These are phyloP conservation scores for Lysandra coridon DNA, from an alignment of 2,888 invertebrate species.

Conservation along the genomic window DNA sequence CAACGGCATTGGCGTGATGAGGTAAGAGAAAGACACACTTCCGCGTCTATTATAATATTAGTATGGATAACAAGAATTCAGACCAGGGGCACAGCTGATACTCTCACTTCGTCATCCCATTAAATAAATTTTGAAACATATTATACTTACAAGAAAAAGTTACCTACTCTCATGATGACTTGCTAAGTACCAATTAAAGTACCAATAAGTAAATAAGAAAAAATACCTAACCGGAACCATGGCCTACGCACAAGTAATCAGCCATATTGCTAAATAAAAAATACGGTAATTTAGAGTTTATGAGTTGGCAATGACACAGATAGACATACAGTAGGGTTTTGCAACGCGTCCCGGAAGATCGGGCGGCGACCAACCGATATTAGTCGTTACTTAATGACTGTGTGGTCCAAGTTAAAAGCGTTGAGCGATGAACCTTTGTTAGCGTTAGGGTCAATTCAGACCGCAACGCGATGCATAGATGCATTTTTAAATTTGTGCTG, in stretches of 20 bases:
- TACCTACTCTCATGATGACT: background rate
- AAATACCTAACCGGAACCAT: conserved; percentile 1
- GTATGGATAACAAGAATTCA: too few relatives aligned
- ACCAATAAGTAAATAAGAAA: background rate
- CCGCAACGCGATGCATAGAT: too few relatives aligned
- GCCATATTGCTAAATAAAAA: conserved; percentile 21
- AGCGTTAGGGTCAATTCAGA: too few relatives aligned
- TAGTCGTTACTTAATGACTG: conserved; percentile 30
- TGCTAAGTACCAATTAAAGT: background rate
- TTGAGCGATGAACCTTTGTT: background rate
- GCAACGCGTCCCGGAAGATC: conserved; percentile 30
- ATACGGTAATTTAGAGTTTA: background rate
- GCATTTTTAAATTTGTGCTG: too few relatives aligned
- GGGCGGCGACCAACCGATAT: conserved; percentile 31
- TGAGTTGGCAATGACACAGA: conserved; percentile 31
- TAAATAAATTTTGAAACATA: too few relatives aligned
- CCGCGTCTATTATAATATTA: too few relatives aligned
- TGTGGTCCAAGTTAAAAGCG: conserved; percentile 21
- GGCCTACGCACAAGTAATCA: background rate
- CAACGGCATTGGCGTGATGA: too few relatives aligned
- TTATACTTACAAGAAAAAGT: too few relatives aligned
- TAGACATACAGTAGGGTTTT: conserved; percentile 20
- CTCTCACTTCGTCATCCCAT: too few relatives aligned
- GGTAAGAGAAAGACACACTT: too few relatives aligned
- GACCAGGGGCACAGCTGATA: too few relatives aligned